Base-by-base conservation (phyloP, 2,113 vertebrate species). In the Chaenocephalus aceratus region DNA sequence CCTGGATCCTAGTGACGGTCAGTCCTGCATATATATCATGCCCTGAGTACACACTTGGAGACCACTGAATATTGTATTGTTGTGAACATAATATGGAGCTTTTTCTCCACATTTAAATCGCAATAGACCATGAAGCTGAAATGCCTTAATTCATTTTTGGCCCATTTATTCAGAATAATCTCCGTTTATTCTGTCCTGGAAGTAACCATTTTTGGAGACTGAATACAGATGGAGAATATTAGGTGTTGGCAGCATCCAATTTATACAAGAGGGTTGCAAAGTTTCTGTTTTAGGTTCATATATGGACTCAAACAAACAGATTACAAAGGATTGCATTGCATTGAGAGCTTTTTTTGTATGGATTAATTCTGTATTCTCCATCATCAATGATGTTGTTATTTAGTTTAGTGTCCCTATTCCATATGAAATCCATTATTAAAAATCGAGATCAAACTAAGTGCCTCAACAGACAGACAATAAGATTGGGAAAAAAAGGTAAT, bases 1-100 rank as follows among this genome's bases (percentile, higher is more conserved):
- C 66, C 74, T 98, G 21, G 98, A 99, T 86, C 98, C 97, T 1
- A 95, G 86, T 72, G 97, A 99, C 23, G 98, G 98, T 99, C 83
- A 95, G 96, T 86, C 3, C 41, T 59, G 23, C 26, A 2, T 21
- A 14, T 58, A 41, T 21, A 18, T 13, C 62, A 26, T 49, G 7
- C 11, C n/a, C 36, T 10, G 64, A 67, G 72, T 26, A 26, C 44
- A 34, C 30, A 51, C 59, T 15, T 2, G 45, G 15, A 7, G 15
- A 44, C 12, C 3, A 5, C 15, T 5, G 18, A 16, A 16, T 12
- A 62, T 12, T 52, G 26, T 53, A n/a, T 54, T 48, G 60, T 41
- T 18, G 6, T 13, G 34, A 16, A 21, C 61, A 15, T 69, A 48
- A 2, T 6, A 30, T 57, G 41, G 44, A 5, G 46, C 11, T 58